These are phyloP conservation scores for Plagodis dolabraria DNA, from an alignment of 2,888 invertebrate species.

Conservation along the genomic window DNA sequence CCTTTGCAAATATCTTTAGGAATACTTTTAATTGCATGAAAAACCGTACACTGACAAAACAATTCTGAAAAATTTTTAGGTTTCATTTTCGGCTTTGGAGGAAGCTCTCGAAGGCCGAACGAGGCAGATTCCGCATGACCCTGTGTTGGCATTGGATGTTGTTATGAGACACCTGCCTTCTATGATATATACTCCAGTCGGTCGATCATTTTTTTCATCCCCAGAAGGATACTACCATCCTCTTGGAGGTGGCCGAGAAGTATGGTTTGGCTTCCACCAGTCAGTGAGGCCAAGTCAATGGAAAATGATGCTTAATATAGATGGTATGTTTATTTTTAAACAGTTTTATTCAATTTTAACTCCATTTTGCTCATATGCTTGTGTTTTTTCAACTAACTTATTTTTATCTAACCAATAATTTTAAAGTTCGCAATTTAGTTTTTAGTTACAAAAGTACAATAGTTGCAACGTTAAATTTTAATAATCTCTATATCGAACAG, in stretches of 20 bases:
- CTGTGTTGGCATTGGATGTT: constrained; percentile 98
- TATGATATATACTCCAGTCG: constrained; percentile 99
- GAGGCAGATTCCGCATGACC: constrained; percentile 98
- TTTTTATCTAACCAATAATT: too few species aligned
- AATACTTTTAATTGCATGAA: too few species aligned
- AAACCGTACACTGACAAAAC: not conserved
- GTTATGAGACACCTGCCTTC: constrained; percentile 99
- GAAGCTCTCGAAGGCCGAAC: constrained; percentile 98
- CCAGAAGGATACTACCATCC: constrained; percentile 99
- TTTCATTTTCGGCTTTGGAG: constrained; percentile 97
- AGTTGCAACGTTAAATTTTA: too few species aligned
- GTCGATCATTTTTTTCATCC: constrained; percentile 99
- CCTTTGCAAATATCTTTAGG: too few species aligned
- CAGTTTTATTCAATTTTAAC: not conserved
- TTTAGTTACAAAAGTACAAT: too few species aligned
- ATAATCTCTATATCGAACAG: too few species aligned
- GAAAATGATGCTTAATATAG: constrained; percentile 99
- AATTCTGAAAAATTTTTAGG: constrained; percentile 65
- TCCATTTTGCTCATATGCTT: not conserved
- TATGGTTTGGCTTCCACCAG: constrained; percentile 99
- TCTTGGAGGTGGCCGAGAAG: constrained; percentile 97
- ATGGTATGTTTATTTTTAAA: constrained; percentile 87
- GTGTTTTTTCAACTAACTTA: too few species aligned
- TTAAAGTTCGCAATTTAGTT: too few species aligned
- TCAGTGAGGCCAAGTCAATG: constrained; percentile 99